phyloP scores from a whole-genome alignment of 2,888 invertebrate genomes.

The Micoletzkya japonica region DNA sequence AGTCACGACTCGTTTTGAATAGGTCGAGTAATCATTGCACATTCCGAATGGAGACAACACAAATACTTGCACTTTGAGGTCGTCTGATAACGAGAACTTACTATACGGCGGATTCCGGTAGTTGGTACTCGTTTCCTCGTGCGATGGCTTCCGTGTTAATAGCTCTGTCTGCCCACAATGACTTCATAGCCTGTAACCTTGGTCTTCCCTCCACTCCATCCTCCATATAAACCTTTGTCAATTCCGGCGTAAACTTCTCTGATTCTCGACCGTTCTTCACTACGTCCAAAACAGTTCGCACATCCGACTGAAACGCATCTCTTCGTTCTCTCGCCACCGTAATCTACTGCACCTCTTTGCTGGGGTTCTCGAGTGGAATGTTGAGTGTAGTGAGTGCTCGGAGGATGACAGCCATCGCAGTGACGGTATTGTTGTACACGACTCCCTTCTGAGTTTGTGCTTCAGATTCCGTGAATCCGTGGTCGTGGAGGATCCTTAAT shows the following conservation, averaged over 20 bases:
- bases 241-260: conserved; percentile 53
- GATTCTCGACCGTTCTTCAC: conserved; percentile 59
- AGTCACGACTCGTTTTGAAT: too few relatives aligned
- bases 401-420: conserved; percentile 89
- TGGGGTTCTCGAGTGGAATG: conserved; percentile 92
- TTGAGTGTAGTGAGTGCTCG: conserved; percentile 97
- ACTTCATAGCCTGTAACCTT: conserved; percentile 40
- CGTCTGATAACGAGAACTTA: conserved; percentile 37
- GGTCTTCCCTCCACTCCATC: too few relatives aligned
- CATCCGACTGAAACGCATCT: conserved; percentile 46
- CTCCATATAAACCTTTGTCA: conserved; percentile 35
- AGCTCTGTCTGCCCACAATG: conserved; percentile 52
- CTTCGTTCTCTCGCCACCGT: too few relatives aligned
- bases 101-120: conserved; percentile 59
- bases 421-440: conserved; percentile 87
- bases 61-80: neutral
- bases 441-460: conserved; percentile 86
- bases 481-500: conserved; percentile 80
- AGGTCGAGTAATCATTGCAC: too few relatives aligned
- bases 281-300: conserved; percentile 53
- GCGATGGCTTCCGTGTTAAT: conserved; percentile 42
- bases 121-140: conserved; percentile 59
- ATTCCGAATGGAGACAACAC: neutral
- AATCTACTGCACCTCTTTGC: conserved; percentile 79
- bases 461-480: conserved; percentile 86